Conservation (phyloP, 2,797 vertebrate species). For the Girardinus metallicus region DNA sequence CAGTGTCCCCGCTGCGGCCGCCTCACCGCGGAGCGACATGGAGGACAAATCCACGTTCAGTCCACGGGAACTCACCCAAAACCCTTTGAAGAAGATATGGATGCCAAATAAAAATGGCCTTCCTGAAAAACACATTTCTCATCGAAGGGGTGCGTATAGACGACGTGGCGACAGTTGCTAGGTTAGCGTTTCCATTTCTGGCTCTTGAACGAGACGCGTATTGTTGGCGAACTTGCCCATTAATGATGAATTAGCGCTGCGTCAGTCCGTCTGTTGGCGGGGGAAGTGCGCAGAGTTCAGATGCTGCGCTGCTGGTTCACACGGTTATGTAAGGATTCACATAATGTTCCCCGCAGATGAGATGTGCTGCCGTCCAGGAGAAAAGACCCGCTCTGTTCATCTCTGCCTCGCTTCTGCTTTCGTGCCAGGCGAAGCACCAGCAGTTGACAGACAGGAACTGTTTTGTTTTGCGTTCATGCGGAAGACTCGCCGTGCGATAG, state of each 20-base stretch:
- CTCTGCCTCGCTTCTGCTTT: background rate
- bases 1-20: slow-evolving; percentile 31
- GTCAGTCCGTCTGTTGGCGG: background rate
- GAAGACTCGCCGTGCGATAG: slow-evolving; percentile 6
- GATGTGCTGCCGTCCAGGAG: slow-evolving; percentile 4
- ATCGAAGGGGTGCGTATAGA: slow-evolving; percentile 86
- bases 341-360: slow-evolving; percentile 5
- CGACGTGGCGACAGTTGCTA: slow-evolving; percentile 2
- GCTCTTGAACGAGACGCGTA: too few relatives aligned
- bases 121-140: slow-evolving; percentile 87
- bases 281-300: slow-evolving; percentile 6
- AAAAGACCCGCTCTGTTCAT: slow-evolving; percentile 23
- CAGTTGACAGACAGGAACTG: slow-evolving; percentile 40
- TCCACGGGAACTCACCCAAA: slow-evolving; percentile 89
- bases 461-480: slow-evolving; percentile 29
- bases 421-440: slow-evolving; percentile 17
- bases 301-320: slow-evolving; percentile 8
- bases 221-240: background rate
- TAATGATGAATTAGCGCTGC: background rate
- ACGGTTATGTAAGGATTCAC: slow-evolving; percentile 35
- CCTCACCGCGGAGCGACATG: slow-evolving; percentile 49
- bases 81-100: slow-evolving; percentile 95
- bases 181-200: background rate
- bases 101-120: slow-evolving; percentile 91
- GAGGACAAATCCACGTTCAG: slow-evolving; percentile 61